Percentiles rank a stretch among this genome's conserved stretches.
Evolutionary conservation across 2,888 invertebrate species (phyloP).

Genomic region (Sminthurinus aureus): DNA sequence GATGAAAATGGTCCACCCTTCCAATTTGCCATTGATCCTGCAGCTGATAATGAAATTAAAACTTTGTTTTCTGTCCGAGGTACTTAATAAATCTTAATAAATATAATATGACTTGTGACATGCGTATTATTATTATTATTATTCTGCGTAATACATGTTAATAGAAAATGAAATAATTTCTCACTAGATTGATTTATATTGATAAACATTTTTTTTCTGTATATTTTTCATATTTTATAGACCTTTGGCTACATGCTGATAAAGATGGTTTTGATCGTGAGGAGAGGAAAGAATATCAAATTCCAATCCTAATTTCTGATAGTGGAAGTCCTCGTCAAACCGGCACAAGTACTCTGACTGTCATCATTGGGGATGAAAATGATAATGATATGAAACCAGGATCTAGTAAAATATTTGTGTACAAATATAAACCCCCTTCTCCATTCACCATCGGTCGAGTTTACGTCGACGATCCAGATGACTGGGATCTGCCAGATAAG

Average conservation of each 20-base stretch:
- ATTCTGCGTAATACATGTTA: no score
- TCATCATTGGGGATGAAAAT: slow-evolving; percentile 93
- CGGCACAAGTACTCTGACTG: slow-evolving; percentile 82
- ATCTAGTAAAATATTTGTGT: slow-evolving; percentile 88
- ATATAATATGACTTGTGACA: no score
- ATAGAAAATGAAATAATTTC: no score
- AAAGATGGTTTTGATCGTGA: slow-evolving; percentile 81
- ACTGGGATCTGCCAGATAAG: slow-evolving; percentile 96
- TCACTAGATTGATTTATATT: no score
- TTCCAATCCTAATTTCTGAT: slow-evolving; percentile 90
- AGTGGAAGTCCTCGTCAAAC: slow-evolving; percentile 75
- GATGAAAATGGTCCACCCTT: slow-evolving; percentile 84
- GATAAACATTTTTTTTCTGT: background rate
- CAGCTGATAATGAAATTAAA: slow-evolving; percentile 74
- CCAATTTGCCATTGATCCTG: slow-evolving; percentile 72
- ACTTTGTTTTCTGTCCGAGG: slow-evolving; percentile 76
- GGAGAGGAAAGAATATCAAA: slow-evolving; percentile 81
- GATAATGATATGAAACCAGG: slow-evolving; percentile 91
- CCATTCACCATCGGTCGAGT: slow-evolving; percentile 88
- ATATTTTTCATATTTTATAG: slow-evolving; percentile 25
- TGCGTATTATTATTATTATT: no score
- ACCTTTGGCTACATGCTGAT: slow-evolving; percentile 42
- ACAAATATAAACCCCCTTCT: slow-evolving; percentile 87
- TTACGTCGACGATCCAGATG: slow-evolving; percentile 93
- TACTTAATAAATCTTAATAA: slow-evolving; percentile 60